Evolutionary conservation across 2,888 invertebrate genomes (phyloP).

Genomic region (Lysandra bellargus): DNA sequence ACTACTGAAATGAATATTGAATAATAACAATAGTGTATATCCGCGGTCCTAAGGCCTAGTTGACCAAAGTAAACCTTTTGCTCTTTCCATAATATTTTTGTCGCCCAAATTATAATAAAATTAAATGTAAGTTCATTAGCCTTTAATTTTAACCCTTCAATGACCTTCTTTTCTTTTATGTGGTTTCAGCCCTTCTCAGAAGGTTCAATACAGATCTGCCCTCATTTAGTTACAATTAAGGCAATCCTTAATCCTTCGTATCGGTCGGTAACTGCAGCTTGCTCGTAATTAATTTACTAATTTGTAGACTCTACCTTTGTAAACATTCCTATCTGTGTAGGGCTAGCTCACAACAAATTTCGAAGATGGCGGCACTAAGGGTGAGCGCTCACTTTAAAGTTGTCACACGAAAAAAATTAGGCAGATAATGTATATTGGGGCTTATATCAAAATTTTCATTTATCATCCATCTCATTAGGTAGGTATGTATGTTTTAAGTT

Average conservation of each 20-base stretch:
- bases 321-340: not conserved
- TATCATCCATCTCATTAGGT: too few species aligned
- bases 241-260: not conserved
- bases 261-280: not conserved
- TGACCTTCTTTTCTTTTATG: not conserved
- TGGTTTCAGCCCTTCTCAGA: not conserved
- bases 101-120: too few species aligned
- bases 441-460: too few species aligned
- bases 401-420: too few species aligned
- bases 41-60: too few species aligned
- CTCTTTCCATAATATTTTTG: too few species aligned
- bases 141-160: not conserved
- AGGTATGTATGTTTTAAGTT: too few species aligned
- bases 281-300: conserved; percentile 11
- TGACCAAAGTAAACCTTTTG: too few species aligned
- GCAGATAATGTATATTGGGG: too few species aligned
- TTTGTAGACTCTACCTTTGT: not conserved
- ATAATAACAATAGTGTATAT: too few species aligned
- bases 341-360: not conserved
- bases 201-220: not conserved
- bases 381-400: not conserved
- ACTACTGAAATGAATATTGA: too few species aligned
- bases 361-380: not conserved
- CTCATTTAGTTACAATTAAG: not conserved
- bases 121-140: not conserved